phyloP scores from a whole-genome alignment of 2,797 vertebrate species.

The Cuculus canorus region DNA sequence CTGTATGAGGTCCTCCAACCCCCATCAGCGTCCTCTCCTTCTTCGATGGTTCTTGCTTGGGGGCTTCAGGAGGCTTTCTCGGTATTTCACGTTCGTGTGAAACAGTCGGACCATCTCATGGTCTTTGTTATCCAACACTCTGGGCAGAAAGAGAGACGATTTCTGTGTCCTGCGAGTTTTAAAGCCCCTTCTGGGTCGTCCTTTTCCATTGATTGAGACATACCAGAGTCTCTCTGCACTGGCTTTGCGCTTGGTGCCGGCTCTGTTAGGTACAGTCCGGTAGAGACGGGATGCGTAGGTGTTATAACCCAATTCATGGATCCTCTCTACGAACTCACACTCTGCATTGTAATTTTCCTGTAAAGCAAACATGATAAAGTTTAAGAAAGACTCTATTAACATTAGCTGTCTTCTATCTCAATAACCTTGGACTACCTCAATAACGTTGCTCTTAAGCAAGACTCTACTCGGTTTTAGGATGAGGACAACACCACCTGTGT shows the following conservation, averaged over 20 bases:
- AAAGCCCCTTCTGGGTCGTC: conserved; percentile 93
- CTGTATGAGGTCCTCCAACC: neutral
- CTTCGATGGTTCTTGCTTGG: conserved; percentile 60
- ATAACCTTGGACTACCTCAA: too few species aligned
- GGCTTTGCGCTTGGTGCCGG: conserved; percentile 77
- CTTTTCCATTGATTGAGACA: conserved; percentile 95
- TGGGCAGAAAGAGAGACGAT: conserved; percentile 94
- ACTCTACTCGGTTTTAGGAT: neutral
- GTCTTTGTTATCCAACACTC: conserved; percentile 92
- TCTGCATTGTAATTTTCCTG: conserved; percentile 91
- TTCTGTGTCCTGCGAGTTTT: conserved; percentile 95
- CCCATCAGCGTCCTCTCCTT: conserved; percentile 71
- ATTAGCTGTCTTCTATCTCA: neutral
- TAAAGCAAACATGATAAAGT: neutral
- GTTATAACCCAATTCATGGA: conserved; percentile 96
- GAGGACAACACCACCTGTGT: rapidly evolving
- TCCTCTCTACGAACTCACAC: conserved; percentile 97
- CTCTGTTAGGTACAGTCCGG: conserved; percentile 80
- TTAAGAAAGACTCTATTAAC: neutral
- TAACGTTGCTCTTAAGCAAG: neutral
- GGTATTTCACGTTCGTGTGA: conserved; percentile 73
- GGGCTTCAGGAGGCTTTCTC: conserved; percentile 48
- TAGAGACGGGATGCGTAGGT: conserved; percentile 92
- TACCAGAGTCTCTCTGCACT: conserved; percentile 92
- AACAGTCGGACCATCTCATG: conserved; percentile 90